A percentile compares a stretch with the other conserved stretches of the same genome.
These are phyloP conservation scores for Plagodis dolabraria DNA, from an alignment of 2,888 invertebrate species.

Conservation along the genomic window DNA sequence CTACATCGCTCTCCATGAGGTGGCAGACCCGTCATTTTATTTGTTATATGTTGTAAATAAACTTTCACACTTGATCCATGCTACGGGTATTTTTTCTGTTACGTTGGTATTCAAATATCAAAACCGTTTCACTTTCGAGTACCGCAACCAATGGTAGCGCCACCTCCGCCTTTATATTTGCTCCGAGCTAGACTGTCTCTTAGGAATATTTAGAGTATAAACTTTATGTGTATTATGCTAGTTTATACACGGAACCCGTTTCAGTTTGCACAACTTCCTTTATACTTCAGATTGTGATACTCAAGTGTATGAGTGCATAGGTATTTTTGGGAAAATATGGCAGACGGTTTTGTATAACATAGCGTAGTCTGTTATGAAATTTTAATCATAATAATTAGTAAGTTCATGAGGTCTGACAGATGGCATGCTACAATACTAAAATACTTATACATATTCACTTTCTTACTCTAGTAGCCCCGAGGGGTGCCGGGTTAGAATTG, in stretches of 20 bases:
- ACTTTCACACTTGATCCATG: too few relatives aligned
- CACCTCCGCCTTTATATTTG: conserved; percentile 48
- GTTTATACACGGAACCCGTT: conserved; percentile 70
- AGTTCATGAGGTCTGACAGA: too few relatives aligned
- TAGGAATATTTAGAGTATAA: conserved; percentile 81
- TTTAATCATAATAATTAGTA: not conserved
- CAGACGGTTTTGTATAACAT: conserved; percentile 2
- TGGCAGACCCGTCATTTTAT: too few relatives aligned
- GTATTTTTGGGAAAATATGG: conserved; percentile 20
- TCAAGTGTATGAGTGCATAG: conserved; percentile 21
- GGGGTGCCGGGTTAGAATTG: too few relatives aligned
- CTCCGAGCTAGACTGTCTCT: conserved; percentile 62
- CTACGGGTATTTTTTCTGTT: too few relatives aligned
- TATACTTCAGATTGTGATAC: conserved; percentile 50
- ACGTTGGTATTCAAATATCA: too few relatives aligned
- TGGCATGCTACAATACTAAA: too few relatives aligned
- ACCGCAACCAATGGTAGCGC: conserved; percentile 49
- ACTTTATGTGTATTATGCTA: conserved; percentile 73
- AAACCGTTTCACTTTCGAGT: conserved; percentile 2
- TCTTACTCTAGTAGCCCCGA: too few relatives aligned
- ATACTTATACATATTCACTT: too few relatives aligned
- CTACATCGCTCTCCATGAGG: too few relatives aligned
- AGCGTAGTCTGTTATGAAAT: not conserved
- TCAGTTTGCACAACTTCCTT: conserved; percentile 61
- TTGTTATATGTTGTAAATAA: too few relatives aligned